Conservation (phyloP, 2,888 invertebrate genomes). For the Ceriagrion tenellum region DNA sequence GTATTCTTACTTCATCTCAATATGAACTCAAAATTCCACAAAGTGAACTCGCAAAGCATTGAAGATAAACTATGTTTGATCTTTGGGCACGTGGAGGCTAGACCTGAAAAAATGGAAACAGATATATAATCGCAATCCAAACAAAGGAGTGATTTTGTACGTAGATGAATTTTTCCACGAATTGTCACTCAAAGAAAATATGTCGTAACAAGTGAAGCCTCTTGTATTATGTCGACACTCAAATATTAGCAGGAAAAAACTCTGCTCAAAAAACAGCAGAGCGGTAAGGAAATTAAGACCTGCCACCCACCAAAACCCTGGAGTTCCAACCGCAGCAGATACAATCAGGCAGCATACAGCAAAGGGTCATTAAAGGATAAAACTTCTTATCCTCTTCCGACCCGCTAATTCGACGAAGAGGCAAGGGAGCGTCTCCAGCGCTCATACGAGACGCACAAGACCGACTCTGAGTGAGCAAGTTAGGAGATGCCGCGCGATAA, state of each 20-base stretch:
- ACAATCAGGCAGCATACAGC: background rate
- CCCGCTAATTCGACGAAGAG: background rate
- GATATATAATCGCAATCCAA: too few species aligned
- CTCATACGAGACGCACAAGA: background rate
- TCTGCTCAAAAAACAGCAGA: background rate
- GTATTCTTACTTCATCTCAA: too few species aligned
- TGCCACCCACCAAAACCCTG: background rate
- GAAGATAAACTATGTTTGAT: too few species aligned
- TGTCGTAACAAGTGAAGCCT: too few species aligned
- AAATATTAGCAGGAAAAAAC: background rate
- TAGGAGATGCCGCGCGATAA: background rate
- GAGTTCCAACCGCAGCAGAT: background rate
- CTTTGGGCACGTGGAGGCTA: too few species aligned
- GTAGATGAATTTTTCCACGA: too few species aligned
- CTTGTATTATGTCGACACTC: too few species aligned
- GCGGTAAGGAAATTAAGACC: background rate
- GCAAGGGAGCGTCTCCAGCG: background rate
- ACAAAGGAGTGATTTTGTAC: too few species aligned
- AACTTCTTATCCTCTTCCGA: constrained; percentile 3
- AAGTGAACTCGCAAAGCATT: too few species aligned
- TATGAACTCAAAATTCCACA: too few species aligned
- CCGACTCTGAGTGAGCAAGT: background rate
- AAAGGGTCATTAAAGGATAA: background rate
- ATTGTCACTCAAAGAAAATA: too few species aligned
- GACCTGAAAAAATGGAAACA: too few species aligned